Conservation (phyloP, 2,888 invertebrate genomes). For the Scrobipalpa costella region DNA sequence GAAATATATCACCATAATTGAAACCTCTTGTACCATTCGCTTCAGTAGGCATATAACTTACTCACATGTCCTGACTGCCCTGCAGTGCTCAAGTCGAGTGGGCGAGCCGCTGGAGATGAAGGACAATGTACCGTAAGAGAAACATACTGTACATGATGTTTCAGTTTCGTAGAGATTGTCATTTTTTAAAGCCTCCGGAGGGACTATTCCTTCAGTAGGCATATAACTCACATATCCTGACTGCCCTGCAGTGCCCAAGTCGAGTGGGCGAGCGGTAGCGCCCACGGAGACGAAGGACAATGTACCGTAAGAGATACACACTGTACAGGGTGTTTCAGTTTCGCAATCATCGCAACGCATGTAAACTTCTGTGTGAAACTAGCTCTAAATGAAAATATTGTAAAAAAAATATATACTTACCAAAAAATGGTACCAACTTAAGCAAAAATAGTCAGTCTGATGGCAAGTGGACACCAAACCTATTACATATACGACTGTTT, state of each 20-base stretch:
- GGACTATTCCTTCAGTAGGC: neutral
- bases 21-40: too few relatives aligned
- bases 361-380: too few relatives aligned
- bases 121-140: too few relatives aligned
- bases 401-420: too few relatives aligned
- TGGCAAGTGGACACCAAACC: too few relatives aligned
- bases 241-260: slow-evolving; percentile 7
- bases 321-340: slow-evolving; percentile 44
- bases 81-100: slow-evolving; percentile 27
- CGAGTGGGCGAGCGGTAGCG: slow-evolving; percentile 70
- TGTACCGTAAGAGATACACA: slow-evolving; percentile 70
- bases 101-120: slow-evolving; percentile 69
- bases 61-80: neutral
- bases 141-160: too few relatives aligned
- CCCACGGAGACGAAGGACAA: slow-evolving; percentile 70
- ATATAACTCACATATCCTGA: too few relatives aligned
- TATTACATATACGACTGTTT: too few relatives aligned
- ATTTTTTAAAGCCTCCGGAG: neutral
- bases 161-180: neutral
- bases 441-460: too few relatives aligned
- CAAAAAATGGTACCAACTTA: too few relatives aligned
- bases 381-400: too few relatives aligned
- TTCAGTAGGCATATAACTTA: neutral
- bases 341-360: neutral
- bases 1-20: too few relatives aligned